phyloP scores from a whole-genome alignment of 1,140 invertebrate species.

The Cataglyphis hispanica region DNA sequence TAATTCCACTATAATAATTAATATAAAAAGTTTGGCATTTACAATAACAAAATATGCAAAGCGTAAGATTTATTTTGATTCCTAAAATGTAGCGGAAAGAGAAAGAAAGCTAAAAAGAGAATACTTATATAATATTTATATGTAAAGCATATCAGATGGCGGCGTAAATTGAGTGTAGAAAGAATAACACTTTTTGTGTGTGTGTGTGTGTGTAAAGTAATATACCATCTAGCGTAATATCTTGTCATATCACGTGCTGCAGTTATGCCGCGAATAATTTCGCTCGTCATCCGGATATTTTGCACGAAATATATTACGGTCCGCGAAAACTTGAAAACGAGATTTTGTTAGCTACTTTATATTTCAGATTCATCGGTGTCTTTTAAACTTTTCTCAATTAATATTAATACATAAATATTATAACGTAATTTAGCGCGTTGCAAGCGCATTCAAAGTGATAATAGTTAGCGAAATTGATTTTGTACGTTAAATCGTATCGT shows the following conservation, averaged over 20 bases:
- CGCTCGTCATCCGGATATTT: conserved; percentile 50
- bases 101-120: no score
- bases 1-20: not conserved
- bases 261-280: conserved; percentile 41
- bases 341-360: conserved; percentile 35
- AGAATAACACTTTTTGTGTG: conserved; percentile 32
- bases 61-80: not conserved
- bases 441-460: not conserved
- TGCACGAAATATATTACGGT: conserved; percentile 37
- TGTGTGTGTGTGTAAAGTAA: not conserved
- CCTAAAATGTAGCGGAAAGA: not conserved
- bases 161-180: conserved; percentile 22
- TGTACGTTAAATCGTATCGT: not conserved
- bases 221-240: conserved; percentile 27
- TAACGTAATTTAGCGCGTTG: conserved; percentile 1
- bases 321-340: conserved; percentile 41
- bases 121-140: not conserved
- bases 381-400: conserved; percentile 31
- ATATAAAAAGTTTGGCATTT: not conserved
- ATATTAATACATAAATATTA: conserved; percentile 51
- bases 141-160: conserved; percentile 4
- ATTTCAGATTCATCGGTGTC: conserved; percentile 39
- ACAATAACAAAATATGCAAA: not conserved
- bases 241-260: conserved; percentile 33
- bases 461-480: not conserved